A percentile compares a stretch with the other conserved stretches of the same genome.
phyloP scores from a whole-genome alignment of 2,113 vertebrate species.

The Osmerus mordax region DNA sequence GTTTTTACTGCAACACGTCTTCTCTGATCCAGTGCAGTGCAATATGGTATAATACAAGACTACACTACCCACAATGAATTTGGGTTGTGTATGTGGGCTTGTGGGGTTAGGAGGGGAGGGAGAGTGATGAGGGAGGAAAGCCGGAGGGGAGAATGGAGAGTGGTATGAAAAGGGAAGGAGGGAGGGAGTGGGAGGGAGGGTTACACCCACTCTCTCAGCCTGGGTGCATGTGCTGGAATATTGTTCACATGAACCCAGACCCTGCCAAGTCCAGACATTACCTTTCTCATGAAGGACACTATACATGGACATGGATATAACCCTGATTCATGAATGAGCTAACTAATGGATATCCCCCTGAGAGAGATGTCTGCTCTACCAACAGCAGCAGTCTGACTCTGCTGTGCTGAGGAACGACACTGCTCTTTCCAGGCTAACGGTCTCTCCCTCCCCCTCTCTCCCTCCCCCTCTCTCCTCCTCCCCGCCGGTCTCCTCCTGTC shows the following conservation, averaged over 20 bases:
- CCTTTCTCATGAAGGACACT: no score
- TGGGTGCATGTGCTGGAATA: not conserved
- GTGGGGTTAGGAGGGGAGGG: not conserved
- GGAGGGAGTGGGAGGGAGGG: not conserved
- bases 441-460: not conserved
- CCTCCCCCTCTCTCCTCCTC: no score
- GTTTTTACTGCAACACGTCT: no score
- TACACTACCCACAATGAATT: slow-evolving; percentile 9
- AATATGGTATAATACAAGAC: not conserved
- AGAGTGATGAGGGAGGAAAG: not conserved
- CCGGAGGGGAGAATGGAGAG: not conserved
- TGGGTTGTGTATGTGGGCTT: not conserved
- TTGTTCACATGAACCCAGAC: not conserved
- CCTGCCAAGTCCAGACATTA: no score
- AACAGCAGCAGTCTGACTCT: not conserved
- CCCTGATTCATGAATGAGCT: no score
- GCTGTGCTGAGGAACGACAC: no score
- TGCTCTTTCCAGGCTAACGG: not conserved
- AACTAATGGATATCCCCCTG: not conserved
- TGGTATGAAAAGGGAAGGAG: not conserved
- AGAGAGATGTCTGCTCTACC: not conserved
- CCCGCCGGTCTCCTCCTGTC: not conserved
- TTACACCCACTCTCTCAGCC: not conserved
- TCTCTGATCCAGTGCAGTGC: no score
- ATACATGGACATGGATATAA: no score